These are phyloP conservation scores for Leuctra nigra DNA, from an alignment of 2,888 invertebrate species.

Conservation along the genomic window DNA sequence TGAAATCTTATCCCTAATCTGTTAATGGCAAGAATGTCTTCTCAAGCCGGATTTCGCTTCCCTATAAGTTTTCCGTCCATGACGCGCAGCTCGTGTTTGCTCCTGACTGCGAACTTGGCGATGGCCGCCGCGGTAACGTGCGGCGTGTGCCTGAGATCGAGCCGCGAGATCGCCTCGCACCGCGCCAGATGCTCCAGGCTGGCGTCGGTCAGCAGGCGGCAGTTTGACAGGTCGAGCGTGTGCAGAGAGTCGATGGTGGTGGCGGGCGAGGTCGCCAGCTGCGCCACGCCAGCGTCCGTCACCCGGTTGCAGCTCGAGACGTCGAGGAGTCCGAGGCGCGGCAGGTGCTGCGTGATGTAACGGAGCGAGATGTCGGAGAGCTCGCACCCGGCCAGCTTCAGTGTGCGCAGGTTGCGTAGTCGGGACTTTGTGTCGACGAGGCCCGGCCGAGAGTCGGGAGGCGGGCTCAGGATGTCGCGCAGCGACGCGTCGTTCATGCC, in stretches of 20 bases:
- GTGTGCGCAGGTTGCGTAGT: constrained; percentile 64
- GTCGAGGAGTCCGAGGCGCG: constrained; percentile 67
- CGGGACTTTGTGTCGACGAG: constrained; percentile 66
- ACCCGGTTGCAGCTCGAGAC: constrained; percentile 81
- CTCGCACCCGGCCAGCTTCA: constrained; percentile 80
- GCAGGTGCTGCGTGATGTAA: constrained; percentile 68
- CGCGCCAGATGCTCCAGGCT: constrained; percentile 74
- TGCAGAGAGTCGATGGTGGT: constrained; percentile 53
- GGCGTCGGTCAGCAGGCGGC: constrained; percentile 72
- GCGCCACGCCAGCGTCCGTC: constrained; percentile 85
- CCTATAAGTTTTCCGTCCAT: constrained; percentile 27
- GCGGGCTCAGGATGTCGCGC: constrained; percentile 78
- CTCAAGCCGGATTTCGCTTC: constrained; percentile 15
- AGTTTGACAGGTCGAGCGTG: constrained; percentile 73
- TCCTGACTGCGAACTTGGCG: constrained; percentile 65
- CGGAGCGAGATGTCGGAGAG: constrained; percentile 82
- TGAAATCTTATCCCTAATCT: too few species aligned
- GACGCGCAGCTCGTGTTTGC: constrained; percentile 26
- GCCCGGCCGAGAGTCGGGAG: constrained; percentile 75
- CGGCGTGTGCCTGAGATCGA: constrained; percentile 74
- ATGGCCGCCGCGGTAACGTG: constrained; percentile 75
- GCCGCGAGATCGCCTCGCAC: constrained; percentile 62
- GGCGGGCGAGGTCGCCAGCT: constrained; percentile 70
- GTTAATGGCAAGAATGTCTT: too few species aligned
- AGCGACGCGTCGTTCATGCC: constrained; percentile 79